Evolutionary conservation across 2,888 invertebrate genomes (phyloP), one percentile per base, ranked within the genome.

Genomic region (Patella depressa): DNA sequence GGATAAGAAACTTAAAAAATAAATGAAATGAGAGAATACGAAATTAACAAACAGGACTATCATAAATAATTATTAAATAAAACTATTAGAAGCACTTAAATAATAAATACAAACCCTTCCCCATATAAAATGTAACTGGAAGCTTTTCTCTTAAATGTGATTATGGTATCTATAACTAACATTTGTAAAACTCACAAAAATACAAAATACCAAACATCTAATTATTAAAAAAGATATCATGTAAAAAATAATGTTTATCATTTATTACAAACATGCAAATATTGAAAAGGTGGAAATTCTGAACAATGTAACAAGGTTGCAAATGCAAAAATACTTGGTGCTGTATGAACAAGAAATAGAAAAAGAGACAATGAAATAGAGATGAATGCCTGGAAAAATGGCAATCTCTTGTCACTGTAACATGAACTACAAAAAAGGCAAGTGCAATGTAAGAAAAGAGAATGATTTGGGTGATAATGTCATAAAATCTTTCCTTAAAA

Each of bases 241-340:
- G 70, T 76, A 76, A 76, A 76, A 76, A 76, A 76, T 76, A 76
- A 76, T 72, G 76, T 76, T 72, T 72, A 76, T 59, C 72, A 72
- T 70, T 73, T 59, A 34, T 59, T 74, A 72, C 70, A 77, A 77
- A 73, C 77, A 77, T 77, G 77, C 77, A 77, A 77, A 74, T 71
- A 73, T 77, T 77, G 77, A 77, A 77, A 77, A 77, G 57, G 73
- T 74, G 69, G 53, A 77, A 77, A 65, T 70, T 73, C 54, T 59
- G 71, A 77, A 77, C 77, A 77, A 73, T 53, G 72, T 76, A 77
- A 77, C 77, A 77, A 77, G 71, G 71, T 71, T 77, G 77, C 77
- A 77, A 77, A 77, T 73, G 65, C 70, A 69, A 77, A 73, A 77
- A 74, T 53, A 54, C 70, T 74, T 59, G 65, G 65, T 65, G 65